Evolutionary conservation across 2,888 invertebrate genomes (phyloP), one percentile per base, ranked within the genome.

Genomic region (Odiellus spinosus): DNA sequence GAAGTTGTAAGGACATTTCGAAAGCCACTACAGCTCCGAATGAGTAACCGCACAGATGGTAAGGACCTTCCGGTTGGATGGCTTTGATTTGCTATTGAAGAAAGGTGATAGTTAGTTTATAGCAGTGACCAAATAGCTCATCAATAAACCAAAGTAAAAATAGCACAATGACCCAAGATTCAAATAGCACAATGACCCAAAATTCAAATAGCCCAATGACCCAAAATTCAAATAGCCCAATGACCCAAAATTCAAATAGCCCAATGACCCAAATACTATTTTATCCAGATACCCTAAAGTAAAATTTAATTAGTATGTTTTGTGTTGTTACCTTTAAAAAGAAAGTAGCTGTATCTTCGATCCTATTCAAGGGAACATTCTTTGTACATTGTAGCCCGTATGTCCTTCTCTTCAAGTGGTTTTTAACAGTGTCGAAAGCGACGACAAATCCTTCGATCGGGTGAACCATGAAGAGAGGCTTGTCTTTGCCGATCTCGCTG

Each of bases 1-100:
- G 38, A 1, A 38, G 14, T n/a, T 84, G 82, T 26, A 82, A 69
- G 20, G 85, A 85, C 79, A 96, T 93, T 71, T 95, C 95, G 65
- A 90, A 86, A 15, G 90, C 91, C 33, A 96, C 82, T 58, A 82
- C 78, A 38, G 88, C 86, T 52, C 98, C 96, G 67, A 86, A 95
- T 0, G 95, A 96, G 69, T 98, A 96, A 2, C 95, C 96, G 40
- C 84, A 77, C 54, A 98, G 70, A 44, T 78, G 76, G 72, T 87
- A 93, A 3, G 93, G 90, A 52, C 88, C 85, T 49, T 71, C 67
- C 8, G 78, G 75, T 68, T 88, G 87, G 41, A 82, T 70, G 45
- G 73, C 72, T 62, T 77, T 78, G 60, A 93, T 76, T 65, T 82
- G 76, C 64, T 73, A 58, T n/a, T 58, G 59, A 52, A 51, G 47